phyloP scores from a whole-genome alignment of 2,888 invertebrate species.

The Copidosoma aretas region DNA sequence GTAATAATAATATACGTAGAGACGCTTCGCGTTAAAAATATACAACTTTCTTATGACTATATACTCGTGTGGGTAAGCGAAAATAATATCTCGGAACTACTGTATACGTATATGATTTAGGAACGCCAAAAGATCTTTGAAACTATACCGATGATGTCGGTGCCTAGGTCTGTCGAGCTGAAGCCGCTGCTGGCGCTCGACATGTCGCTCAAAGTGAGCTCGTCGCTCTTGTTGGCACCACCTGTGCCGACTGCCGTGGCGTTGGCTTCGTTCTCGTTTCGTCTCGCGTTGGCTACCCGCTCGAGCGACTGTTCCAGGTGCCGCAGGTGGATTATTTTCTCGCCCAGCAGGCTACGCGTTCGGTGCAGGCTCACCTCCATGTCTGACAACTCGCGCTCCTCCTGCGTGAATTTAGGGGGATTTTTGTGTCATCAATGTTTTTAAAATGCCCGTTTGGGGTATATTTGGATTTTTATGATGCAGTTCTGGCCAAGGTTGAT shows the following conservation, averaged over 20 bases:
- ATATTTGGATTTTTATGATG: too few species aligned
- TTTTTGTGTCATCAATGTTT: too few species aligned
- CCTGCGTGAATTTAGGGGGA: too few species aligned
- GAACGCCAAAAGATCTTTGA: slow-evolving; percentile 37
- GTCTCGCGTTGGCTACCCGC: slow-evolving; percentile 66
- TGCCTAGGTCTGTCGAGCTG: slow-evolving; percentile 73
- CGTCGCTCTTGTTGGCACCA: slow-evolving; percentile 63
- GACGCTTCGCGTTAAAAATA: not conserved
- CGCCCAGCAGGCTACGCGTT: slow-evolving; percentile 79
- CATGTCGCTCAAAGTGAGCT: slow-evolving; percentile 72
- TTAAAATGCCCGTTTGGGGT: too few species aligned
- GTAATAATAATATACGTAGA: not conserved
- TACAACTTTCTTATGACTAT: not conserved
- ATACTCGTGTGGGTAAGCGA: not conserved
- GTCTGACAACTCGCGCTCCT: slow-evolving; percentile 82
- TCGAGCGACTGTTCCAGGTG: slow-evolving; percentile 81
- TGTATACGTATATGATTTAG: not conserved
- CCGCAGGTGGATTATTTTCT: slow-evolving; percentile 80
- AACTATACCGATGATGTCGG: slow-evolving; percentile 62
- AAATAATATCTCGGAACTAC: not conserved
- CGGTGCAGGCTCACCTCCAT: slow-evolving; percentile 84
- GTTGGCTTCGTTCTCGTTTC: slow-evolving; percentile 52
- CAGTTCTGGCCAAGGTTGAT: too few species aligned
- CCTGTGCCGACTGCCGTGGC: not conserved
- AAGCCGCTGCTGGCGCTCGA: slow-evolving; percentile 70